phyloP scores from a whole-genome alignment of 1,140 invertebrate genomes.

The Tetramorium simillimum region DNA sequence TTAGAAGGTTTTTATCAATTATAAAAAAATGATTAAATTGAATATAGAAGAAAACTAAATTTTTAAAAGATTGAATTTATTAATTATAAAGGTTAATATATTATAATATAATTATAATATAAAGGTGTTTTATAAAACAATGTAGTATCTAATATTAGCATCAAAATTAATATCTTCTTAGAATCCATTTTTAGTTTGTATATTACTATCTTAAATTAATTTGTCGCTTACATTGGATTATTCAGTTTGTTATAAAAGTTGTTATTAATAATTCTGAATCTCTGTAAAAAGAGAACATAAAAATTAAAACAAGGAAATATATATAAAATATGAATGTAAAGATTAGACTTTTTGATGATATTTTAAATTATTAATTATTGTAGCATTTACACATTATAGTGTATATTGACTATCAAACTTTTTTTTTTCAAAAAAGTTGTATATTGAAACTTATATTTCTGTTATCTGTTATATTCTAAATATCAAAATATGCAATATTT shows the following conservation, averaged over 20 bases:
- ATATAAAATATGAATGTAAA: not conserved
- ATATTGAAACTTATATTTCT: not conserved
- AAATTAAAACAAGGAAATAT: not conserved
- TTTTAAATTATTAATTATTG: not conserved
- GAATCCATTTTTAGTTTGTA: not conserved
- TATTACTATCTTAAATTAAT: not conserved
- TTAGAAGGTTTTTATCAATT: not conserved
- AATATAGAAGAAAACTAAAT: not conserved
- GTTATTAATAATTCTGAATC: too few species aligned
- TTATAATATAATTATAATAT: not conserved
- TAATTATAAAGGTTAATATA: not conserved
- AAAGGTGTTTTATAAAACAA: not conserved
- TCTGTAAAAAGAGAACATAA: too few species aligned
- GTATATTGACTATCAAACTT: not conserved
- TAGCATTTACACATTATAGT: not conserved
- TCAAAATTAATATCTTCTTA: not conserved
- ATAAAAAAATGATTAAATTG: not conserved
- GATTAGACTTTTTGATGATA: not conserved
- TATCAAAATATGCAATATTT: not conserved
- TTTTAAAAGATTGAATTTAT: not conserved
- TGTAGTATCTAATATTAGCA: not conserved
- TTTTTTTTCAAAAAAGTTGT: not conserved
- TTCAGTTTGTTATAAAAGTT: too few species aligned
- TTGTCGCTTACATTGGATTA: not conserved
- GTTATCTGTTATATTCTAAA: not conserved